phyloP scores from a whole-genome alignment of 2,888 invertebrate species.

The Agrotis ipsilon region DNA sequence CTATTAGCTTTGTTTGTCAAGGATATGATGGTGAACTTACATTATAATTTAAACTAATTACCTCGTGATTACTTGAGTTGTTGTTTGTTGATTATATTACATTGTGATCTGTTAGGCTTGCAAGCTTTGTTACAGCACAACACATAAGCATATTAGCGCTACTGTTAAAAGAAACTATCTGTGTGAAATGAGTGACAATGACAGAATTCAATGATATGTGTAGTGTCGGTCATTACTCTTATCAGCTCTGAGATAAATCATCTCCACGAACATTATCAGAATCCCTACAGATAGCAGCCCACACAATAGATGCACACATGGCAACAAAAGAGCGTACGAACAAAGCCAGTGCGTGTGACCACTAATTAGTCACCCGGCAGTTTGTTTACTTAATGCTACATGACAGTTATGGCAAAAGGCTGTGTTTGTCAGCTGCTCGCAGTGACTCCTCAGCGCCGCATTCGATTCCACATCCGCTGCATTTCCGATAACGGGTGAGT shows the following conservation, averaged over 20 bases:
- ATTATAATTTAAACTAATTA: slow-evolving; percentile 56
- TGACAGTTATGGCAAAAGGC: slow-evolving; percentile 83
- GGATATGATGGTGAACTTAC: slow-evolving; percentile 28
- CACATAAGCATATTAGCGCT: neutral
- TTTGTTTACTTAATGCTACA: slow-evolving; percentile 77
- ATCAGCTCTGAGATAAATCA: slow-evolving; percentile 64
- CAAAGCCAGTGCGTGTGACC: slow-evolving; percentile 82
- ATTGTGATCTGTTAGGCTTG: neutral
- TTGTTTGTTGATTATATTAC: slow-evolving; percentile 6
- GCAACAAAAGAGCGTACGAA: slow-evolving; percentile 81
- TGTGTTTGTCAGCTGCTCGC: slow-evolving; percentile 82
- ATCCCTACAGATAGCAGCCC: slow-evolving; percentile 66
- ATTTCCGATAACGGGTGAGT: slow-evolving; percentile 88
- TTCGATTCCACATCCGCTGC: slow-evolving; percentile 85
- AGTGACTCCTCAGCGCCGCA: slow-evolving; percentile 75
- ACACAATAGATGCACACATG: slow-evolving; percentile 69
- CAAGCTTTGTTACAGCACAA: neutral
- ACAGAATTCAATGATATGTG: slow-evolving; percentile 32
- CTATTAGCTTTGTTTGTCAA: slow-evolving; percentile 57
- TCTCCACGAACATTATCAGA: slow-evolving; percentile 67
- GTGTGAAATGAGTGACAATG: slow-evolving; percentile 27
- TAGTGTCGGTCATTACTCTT: slow-evolving; percentile 48
- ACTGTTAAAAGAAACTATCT: neutral
- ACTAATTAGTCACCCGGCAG: slow-evolving; percentile 84
- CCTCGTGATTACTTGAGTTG: slow-evolving; percentile 15